Conservation (phyloP, 2,797 vertebrate species). For the Intellagama lesueurii region DNA sequence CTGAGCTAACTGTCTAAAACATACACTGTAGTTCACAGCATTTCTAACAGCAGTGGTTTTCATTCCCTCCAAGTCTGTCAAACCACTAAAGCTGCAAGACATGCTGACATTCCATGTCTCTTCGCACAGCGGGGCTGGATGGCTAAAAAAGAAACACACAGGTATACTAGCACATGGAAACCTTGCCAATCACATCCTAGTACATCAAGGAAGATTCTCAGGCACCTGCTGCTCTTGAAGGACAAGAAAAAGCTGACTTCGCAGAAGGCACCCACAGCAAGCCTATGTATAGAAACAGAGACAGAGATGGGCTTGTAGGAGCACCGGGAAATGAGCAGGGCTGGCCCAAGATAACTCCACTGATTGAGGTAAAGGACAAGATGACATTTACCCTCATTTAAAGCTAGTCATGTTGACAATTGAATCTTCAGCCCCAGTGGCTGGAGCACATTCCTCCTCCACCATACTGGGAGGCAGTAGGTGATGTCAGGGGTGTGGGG, state of each 20-base stretch:
- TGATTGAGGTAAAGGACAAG: no score
- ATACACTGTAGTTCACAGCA: not conserved
- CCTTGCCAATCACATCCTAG: not conserved
- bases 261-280: not conserved
- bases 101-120: not conserved
- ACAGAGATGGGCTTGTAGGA: not conserved
- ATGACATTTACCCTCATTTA: no score
- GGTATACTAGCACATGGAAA: not conserved
- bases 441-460: no score
- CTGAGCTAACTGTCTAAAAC: not conserved
- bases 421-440: no score
- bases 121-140: not conserved
- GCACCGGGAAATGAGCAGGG: no score
- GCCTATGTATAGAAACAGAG: not conserved
- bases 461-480: no score
- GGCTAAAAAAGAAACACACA: not conserved
- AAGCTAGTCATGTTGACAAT: no score
- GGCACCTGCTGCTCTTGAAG: not conserved
- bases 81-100: not conserved
- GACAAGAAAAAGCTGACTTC: not conserved
- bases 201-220: not conserved
- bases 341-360: no score
- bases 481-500: no score
- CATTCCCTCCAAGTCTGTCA: not conserved
- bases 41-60: conserved; percentile 4